Percentiles rank a stretch among this genome's conserved stretches.
Evolutionary conservation across 2,888 invertebrate genomes (phyloP).

Genomic region (Lasioglossum vierecki): DNA sequence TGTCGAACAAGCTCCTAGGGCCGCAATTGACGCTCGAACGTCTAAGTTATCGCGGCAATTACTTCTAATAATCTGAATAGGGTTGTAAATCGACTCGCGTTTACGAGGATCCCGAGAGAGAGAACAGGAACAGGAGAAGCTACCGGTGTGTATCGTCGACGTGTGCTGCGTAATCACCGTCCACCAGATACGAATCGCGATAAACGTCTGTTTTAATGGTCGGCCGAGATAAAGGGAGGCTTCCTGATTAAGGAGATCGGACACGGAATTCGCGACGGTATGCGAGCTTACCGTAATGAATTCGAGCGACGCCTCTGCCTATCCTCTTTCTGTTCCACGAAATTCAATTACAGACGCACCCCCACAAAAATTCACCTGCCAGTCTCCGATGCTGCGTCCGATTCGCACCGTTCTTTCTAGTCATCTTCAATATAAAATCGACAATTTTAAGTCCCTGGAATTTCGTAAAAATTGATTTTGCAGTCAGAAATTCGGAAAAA

Average conservation of each 20-base stretch:
- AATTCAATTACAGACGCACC: not conserved
- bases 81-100: conserved; percentile 24
- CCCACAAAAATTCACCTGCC: not conserved
- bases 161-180: conserved; percentile 12
- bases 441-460: no score
- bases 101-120: conserved; percentile 4
- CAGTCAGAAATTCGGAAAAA: not conserved
- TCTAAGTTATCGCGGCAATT: conserved; percentile 41
- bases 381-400: not conserved
- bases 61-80: conserved; percentile 35
- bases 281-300: not conserved
- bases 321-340: not conserved
- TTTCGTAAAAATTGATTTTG: not conserved
- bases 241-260: conserved; percentile 17
- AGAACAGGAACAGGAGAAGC: not conserved
- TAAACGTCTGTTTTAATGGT: conserved; percentile 1
- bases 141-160: conserved; percentile 7
- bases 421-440: no score
- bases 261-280: conserved; percentile 1
- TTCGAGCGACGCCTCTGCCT: conserved; percentile 1
- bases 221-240: conserved; percentile 1
- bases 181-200: conserved; percentile 8
- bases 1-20: not conserved
- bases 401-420: no score
- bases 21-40: not conserved